Base-by-base conservation (phyloP, 37 sponge, comb jelly and placozoan species). In the Chondrosia reniformis region DNA sequence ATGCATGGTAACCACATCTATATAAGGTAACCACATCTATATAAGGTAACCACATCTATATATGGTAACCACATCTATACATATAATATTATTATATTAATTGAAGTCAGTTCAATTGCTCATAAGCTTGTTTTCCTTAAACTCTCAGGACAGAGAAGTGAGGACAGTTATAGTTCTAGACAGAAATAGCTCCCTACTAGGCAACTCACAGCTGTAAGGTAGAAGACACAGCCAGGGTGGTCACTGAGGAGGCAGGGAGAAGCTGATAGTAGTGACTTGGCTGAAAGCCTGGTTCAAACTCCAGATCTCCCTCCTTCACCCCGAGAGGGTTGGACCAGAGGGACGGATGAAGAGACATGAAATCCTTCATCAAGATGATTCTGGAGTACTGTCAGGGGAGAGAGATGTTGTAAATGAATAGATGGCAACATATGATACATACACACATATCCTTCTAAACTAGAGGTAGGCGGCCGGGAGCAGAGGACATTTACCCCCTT, bases 211-310 rank as follows among this genome's bases (percentile, higher is more conserved):
- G 73, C 31, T 79, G 42, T 30, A 77, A 80, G 33, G 85, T 87
- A 40, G 87, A 76, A 22, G 86, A 80, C 0, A 85, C 30, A 17
- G 86, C 93, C 0, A 88, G n/a, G 21, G 86, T 77, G 7, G 93
- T 88, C 24, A 88, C 77, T 40, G 89, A 21, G 3, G 81, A 82
- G 42, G 88, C 62, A 39, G 93, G 93, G 78, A 86, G 84, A 21
- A 92, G 59, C 24, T 82, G 84, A 1, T 86, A 58, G 67, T 86
- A 85, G 71, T 66, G 76, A 3, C 49, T n/a, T 1, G 93, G 89
- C 49, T 92, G 93, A 74, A 72, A 92, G 19, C 93, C 93, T 59
- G 93, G 93, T 55, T 73, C 44, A 67, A 84, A 86, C 72, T 85
- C 89, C 6, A 79, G 52, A 10, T 74, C 65, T 25, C 85, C 90